Evolutionary conservation across 2,888 invertebrate genomes (phyloP), one percentile per base, ranked within the genome.

Genomic region (Apamea epomidion): DNA sequence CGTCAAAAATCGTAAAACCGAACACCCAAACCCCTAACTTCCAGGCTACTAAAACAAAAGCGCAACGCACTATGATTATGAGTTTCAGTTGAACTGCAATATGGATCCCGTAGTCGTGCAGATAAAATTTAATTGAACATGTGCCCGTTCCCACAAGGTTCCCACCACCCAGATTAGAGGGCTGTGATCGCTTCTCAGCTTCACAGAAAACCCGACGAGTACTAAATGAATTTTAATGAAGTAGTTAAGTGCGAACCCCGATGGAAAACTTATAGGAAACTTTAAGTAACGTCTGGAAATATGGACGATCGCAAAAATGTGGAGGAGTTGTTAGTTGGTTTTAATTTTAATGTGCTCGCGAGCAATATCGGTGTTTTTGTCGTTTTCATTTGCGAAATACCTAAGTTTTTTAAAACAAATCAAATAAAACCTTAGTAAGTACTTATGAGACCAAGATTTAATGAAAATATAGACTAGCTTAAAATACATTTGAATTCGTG

Each of bases 41-140:
- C 12, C n/a, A 21, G 16, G 60, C 21, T 54, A 48, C 32, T 58
- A 18, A 12, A 75, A 75, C 75, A 77, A 80, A 85, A 86, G 81
- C 76, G 68, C 81, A 65, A 64, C 29, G 77, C 75, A 78, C 77
- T 48, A 54, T 60, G 77, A 76, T 74, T 88, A 89, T 76, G 81
- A 85, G 80, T 85, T 87, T 85, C 58, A 7, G 69, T 65, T 77
- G 75, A 74, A 77, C 78, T 76, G 80, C 84, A 88, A 89, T 88
- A 89, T 84, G 89, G 79, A 77, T 71, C 74, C 80, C 21, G 76
- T 73, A 82, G 80, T 79, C 67, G 80, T 76, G 80, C 82, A 89
- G 89, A 90, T 90, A 90, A 91, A 91, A 93, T 94, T 93, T 93
- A 94, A 95, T 95, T 93, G 94, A 93, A 94, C 94, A 93, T 92